Evolutionary conservation across 1,140 invertebrate species (phyloP).

Genomic region (Cydia splendana): DNA sequence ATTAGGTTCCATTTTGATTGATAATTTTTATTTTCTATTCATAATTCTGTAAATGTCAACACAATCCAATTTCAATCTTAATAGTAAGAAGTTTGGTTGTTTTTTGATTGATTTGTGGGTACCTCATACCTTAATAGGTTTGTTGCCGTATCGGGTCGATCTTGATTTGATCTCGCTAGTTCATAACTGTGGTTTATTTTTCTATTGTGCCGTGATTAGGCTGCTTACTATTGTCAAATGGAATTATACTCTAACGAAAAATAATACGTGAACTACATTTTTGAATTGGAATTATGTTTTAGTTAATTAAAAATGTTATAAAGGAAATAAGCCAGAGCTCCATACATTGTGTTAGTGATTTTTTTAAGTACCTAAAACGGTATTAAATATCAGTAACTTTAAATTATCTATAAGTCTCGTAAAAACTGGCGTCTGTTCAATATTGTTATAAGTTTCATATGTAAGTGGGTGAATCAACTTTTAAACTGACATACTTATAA

Average conservation of each 20-base stretch:
- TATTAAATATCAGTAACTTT: too few relatives aligned
- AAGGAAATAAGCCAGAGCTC: neutral
- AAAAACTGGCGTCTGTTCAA: too few relatives aligned
- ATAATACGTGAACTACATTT: neutral
- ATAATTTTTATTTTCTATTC: neutral
- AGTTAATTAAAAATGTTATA: conserved; percentile 5
- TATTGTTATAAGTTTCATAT: too few relatives aligned
- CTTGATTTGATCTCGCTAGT: conserved; percentile 50
- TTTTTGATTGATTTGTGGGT: neutral
- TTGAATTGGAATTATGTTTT: neutral
- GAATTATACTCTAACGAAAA: neutral
- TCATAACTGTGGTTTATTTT: conserved; percentile 54
- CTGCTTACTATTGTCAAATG: neutral
- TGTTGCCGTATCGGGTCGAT: conserved; percentile 51
- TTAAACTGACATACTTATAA: too few relatives aligned
- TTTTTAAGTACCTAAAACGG: too few relatives aligned
- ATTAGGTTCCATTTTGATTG: neutral
- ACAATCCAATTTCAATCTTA: neutral
- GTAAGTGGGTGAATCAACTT: too few relatives aligned
- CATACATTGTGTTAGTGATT: too few relatives aligned
- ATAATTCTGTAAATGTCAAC: neutral
- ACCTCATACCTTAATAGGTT: conserved; percentile 44
- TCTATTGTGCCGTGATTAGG: conserved; percentile 35
- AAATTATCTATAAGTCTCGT: too few relatives aligned
- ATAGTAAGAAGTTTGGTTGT: neutral